Percentiles rank a stretch among this genome's conserved stretches.
phyloP scores from a whole-genome alignment of 2,113 vertebrate species.

The Deroptyus accipitrinus region DNA sequence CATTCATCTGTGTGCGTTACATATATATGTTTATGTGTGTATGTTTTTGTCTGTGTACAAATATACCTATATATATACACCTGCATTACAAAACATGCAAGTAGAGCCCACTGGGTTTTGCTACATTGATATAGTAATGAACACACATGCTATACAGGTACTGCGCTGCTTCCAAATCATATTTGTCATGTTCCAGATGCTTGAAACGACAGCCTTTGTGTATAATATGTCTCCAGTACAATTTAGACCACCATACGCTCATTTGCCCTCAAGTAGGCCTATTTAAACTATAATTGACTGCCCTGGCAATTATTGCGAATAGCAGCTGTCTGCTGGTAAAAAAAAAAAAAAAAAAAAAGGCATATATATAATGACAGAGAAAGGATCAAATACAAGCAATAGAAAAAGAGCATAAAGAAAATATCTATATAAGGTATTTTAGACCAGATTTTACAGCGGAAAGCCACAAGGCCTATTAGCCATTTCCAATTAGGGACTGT shows the following conservation, averaged over 20 bases:
- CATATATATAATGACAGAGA: slow-evolving; percentile 79
- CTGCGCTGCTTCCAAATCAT: slow-evolving; percentile 53
- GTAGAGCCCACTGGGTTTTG: background rate
- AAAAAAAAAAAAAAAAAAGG: slow-evolving; percentile 44
- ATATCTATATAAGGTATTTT: slow-evolving; percentile 75
- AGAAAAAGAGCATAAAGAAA: slow-evolving; percentile 75
- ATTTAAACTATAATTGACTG: slow-evolving; percentile 88
- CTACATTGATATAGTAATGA: background rate
- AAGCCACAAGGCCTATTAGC: slow-evolving; percentile 74
- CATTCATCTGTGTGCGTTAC: background rate
- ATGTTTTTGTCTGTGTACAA: background rate
- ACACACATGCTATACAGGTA: background rate
- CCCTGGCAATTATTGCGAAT: slow-evolving; percentile 82
- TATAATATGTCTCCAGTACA: slow-evolving; percentile 74
- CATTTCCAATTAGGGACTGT: slow-evolving; percentile 77
- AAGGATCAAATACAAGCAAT: slow-evolving; percentile 76
- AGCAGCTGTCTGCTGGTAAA: slow-evolving; percentile 80
- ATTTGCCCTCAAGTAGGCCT: slow-evolving; percentile 84
- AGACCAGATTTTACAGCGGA: slow-evolving; percentile 73
- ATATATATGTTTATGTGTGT: background rate
- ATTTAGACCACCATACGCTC: slow-evolving; percentile 77
- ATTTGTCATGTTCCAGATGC: slow-evolving; percentile 78
- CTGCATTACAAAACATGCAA: background rate
- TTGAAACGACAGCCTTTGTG: slow-evolving; percentile 76
- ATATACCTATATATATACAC: background rate